phyloP scores from a whole-genome alignment of 2,888 invertebrate genomes.

The Periphyllus acericola region DNA sequence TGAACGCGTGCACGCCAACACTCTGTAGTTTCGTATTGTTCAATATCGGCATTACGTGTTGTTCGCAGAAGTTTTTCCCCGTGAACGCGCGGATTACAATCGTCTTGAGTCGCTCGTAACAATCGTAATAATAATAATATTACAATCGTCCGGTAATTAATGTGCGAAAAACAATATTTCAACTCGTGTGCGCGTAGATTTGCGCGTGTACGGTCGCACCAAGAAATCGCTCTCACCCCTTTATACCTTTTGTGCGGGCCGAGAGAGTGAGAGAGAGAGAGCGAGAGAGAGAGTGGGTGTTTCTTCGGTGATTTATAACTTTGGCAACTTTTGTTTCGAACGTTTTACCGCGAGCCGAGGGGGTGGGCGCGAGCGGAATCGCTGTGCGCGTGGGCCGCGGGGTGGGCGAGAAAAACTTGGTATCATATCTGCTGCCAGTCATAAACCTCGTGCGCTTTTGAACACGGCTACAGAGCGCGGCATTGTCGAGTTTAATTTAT shows the following conservation, averaged over 20 bases:
- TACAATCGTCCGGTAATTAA: constrained; percentile 14
- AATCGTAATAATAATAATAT: neutral
- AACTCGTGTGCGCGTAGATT: neutral
- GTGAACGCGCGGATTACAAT: neutral
- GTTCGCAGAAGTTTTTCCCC: neutral
- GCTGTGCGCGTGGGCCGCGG: no score
- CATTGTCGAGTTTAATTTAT: neutral
- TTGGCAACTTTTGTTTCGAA: constrained; percentile 27
- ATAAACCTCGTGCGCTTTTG: constrained; percentile 15
- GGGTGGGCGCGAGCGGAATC: neutral
- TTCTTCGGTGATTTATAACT: constrained; percentile 51
- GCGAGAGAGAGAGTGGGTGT: no score
- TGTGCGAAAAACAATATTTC: constrained; percentile 8
- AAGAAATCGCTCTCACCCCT: neutral
- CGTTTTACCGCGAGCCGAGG: neutral
- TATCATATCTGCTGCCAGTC: constrained; percentile 45
- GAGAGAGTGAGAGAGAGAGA: no score
- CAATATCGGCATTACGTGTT: neutral
- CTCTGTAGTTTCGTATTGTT: neutral
- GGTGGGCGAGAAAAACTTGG: constrained; percentile 37
- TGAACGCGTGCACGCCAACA: neutral
- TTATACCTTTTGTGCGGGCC: constrained; percentile 2
- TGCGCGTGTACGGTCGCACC: neutral
- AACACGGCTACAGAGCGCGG: neutral
- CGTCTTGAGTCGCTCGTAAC: neutral